phyloP scores from a whole-genome alignment of 23 tunicate species.

The Halocynthia aurantium region DNA sequence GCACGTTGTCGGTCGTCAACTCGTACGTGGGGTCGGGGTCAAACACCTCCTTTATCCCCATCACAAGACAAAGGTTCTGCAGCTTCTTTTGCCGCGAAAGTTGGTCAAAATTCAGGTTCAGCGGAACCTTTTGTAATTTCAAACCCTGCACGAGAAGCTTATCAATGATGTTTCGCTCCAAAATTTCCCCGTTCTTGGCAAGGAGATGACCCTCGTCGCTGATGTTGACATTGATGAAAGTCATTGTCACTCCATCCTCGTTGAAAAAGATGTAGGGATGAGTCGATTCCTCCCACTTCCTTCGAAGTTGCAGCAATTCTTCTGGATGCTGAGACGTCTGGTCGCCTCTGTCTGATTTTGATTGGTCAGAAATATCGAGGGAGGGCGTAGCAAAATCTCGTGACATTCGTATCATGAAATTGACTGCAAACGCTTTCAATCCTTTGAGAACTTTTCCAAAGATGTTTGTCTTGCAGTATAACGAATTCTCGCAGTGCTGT shows the following conservation, averaged over 20 bases:
- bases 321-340: neutral
- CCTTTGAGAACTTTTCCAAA: constrained; percentile 57
- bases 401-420: constrained; percentile 78
- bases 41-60: constrained; percentile 27
- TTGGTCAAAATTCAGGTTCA: constrained; percentile 47
- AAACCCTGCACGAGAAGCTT: constrained; percentile 12
- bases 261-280: constrained; percentile 76
- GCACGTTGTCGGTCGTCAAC: constrained; percentile 67
- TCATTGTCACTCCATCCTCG: constrained; percentile 52
- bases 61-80: constrained; percentile 25
- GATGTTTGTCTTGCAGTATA: constrained; percentile 32
- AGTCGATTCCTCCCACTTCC: constrained; percentile 51
- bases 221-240: constrained; percentile 23
- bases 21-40: constrained; percentile 62
- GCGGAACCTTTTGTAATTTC: neutral
- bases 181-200: constrained; percentile 33
- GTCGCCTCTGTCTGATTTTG: neutral
- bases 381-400: constrained; percentile 93
- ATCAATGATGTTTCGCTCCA: constrained; percentile 21
- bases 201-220: constrained; percentile 40
- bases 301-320: constrained; percentile 6
- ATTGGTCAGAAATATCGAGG: constrained; percentile 17
- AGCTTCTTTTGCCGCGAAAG: constrained; percentile 34
- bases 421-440: constrained; percentile 62
- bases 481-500: constrained; percentile 58